Evolutionary conservation across 2,113 vertebrate species (phyloP), one percentile per base, ranked within the genome.

Genomic region (Gymnogyps californianus): DNA sequence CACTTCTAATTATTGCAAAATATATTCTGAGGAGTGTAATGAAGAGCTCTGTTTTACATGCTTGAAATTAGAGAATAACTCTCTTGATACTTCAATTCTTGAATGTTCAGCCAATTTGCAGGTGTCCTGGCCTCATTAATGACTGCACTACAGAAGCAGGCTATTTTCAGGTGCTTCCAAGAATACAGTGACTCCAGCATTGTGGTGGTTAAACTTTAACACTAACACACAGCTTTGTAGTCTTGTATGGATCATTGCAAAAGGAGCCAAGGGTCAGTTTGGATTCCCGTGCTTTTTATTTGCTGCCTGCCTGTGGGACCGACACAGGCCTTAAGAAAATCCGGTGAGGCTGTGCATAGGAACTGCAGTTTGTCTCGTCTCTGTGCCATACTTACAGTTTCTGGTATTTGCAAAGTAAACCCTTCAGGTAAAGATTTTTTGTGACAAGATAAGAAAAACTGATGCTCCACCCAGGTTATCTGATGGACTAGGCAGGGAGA

Each of bases 41-140:
- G 80, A 97, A 86, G 55, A 88, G 71, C 71, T 94, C 72, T 95
- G 84, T 71, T 96, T 70, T 91, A 90, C 64, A 67, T 81, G 82
- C 64, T 92, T 88, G 84, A 93, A 93, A 94, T 92, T 85, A 92
- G 90, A 87, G 40, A 46, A 67, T 77, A 52, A 59, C 26, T 97
- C 88, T 71, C 85, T 70, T 51, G 93, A 72, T 90, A 79, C 57
- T 28, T 89, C 67, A 52, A 0, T 74, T 85, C 76, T 85, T 36
- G 11, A 94, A 82, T 81, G 52, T 86, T 88, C 62, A 87, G 83
- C 42, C 51, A 65, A 78, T 86, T 85, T 96, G 67, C 93, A 76
- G 64, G 52, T 94, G 71, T 58, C 67, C 36, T 93, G 87, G 70
- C 77, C 81, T 94, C 84, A 47, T 95, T 96, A 95, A 42, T 28